phyloP scores from a whole-genome alignment of 2,113 vertebrate genomes.

The Globicephala melas region DNA sequence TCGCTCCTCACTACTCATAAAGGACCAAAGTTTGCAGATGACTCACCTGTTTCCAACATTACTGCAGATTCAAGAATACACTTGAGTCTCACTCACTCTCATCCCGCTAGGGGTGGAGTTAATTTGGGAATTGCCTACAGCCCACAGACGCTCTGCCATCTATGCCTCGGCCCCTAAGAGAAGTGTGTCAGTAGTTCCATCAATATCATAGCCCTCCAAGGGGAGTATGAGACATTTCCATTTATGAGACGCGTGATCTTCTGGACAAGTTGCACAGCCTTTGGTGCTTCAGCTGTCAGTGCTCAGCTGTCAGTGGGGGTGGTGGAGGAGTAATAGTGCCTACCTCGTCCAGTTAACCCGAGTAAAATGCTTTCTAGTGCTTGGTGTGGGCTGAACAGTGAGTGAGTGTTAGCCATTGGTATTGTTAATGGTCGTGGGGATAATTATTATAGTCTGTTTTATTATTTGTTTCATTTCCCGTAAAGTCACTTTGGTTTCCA shows the following conservation, averaged over 20 bases:
- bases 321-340: neutral
- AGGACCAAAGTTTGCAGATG: neutral
- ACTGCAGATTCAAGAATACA: neutral
- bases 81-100: neutral
- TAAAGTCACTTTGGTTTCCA: neutral
- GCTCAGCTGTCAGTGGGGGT: neutral
- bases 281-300: neutral
- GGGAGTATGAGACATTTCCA: neutral
- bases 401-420: neutral
- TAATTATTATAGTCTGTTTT: neutral
- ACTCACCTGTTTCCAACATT: neutral
- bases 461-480: neutral
- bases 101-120: neutral
- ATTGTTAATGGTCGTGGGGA: neutral
- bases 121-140: neutral
- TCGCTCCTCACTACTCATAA: neutral
- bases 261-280: neutral
- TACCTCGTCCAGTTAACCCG: neutral
- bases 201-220: rapidly evolving
- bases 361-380: neutral
- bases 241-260: neutral
- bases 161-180: neutral
- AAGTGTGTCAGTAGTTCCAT: neutral
- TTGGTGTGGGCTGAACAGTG: neutral
- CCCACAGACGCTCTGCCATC: neutral